phyloP scores from a whole-genome alignment of 2,797 vertebrate genomes.

The Rhabdomys pumilio region DNA sequence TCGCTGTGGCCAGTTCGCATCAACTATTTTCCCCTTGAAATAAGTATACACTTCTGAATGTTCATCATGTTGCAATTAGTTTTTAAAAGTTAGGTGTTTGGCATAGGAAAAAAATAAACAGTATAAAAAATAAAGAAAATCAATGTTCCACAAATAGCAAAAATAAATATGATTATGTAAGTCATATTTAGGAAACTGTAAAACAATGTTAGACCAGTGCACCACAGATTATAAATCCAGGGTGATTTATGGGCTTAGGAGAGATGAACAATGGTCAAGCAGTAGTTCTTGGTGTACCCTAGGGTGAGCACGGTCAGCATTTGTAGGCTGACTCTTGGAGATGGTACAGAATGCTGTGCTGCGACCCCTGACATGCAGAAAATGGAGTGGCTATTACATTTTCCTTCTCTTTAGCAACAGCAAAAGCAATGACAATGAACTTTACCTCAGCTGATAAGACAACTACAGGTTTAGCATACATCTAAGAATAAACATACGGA shows the following conservation, averaged over 20 bases:
- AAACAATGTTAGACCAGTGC: neutral
- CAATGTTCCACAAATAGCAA: neutral
- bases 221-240: neutral
- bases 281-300: neutral
- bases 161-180: neutral
- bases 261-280: neutral
- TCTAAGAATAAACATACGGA: neutral
- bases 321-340: neutral
- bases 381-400: neutral
- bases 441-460: neutral
- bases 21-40: neutral
- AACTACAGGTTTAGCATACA: neutral
- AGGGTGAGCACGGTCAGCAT: neutral
- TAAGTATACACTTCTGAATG: neutral
- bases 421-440: neutral
- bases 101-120: neutral
- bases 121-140: neutral
- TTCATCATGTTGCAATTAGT: neutral
- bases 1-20: neutral
- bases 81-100: neutral
- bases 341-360: constrained; percentile 29
- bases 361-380: neutral
- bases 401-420: neutral
- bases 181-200: neutral
- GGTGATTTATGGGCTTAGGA: neutral